These are phyloP conservation scores for Trochalopteron elliotii DNA, from an alignment of 2,113 vertebrate species.

Conservation along the genomic window DNA sequence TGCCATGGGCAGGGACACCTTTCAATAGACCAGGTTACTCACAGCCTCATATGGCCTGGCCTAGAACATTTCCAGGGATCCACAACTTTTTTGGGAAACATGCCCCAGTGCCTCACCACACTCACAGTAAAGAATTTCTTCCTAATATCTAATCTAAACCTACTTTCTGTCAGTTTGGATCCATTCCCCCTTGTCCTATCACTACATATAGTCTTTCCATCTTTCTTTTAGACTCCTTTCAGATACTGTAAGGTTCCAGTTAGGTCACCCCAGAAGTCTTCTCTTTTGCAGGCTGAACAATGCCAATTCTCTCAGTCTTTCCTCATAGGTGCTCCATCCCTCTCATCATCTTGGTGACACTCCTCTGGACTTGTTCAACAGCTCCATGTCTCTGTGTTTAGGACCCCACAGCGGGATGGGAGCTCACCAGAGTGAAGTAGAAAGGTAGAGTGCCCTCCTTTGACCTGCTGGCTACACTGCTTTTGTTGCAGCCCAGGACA, in stretches of 20 bases:
- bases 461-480: rapidly evolving
- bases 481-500: not conserved
- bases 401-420: not conserved
- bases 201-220: not conserved
- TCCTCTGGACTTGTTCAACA: not conserved
- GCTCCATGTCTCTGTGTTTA: not conserved
- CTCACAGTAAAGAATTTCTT: not conserved
- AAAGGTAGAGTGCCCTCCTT: not conserved
- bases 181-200: not conserved
- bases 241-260: not conserved
- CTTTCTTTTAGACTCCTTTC: not conserved
- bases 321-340: not conserved
- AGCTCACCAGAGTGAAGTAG: not conserved
- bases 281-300: not conserved
- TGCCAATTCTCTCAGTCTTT: not conserved
- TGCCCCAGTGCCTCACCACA: not conserved
- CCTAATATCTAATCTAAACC: not conserved
- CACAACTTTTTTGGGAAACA: not conserved
- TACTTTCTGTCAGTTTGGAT: not conserved
- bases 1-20: not conserved
- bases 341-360: not conserved
- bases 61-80: not conserved
- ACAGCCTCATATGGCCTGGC: not conserved
- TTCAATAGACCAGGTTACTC: not conserved
- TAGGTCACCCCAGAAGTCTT: not conserved